Percentiles rank a stretch among this genome's conserved stretches.
Conservation (phyloP, 2,797 vertebrate genomes). For the Tauraco hartlaubi region DNA sequence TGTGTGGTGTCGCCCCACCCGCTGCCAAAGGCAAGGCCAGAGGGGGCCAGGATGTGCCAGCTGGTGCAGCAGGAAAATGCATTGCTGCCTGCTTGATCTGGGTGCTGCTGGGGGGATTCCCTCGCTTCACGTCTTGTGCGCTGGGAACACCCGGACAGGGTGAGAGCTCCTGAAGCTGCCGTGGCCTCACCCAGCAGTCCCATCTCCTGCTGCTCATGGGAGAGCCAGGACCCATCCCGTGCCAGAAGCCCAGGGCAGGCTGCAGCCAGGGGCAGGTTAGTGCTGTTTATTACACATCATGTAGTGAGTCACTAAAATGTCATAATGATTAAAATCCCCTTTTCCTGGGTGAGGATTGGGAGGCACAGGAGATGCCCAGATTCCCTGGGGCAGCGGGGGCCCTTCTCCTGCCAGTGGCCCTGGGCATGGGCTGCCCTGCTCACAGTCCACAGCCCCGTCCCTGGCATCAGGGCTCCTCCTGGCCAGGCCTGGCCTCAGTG, state of each 20-base stretch:
- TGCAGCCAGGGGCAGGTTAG: neutral
- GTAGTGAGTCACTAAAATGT: slow-evolving; percentile 23
- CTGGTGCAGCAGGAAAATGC: rapidly evolving
- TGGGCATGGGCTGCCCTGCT: neutral
- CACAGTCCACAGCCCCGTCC: neutral
- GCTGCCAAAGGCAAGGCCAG: neutral
- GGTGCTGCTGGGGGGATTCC: rapidly evolving
- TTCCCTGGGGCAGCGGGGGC: neutral
- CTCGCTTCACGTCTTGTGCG: neutral
- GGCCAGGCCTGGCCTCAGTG: rapidly evolving
- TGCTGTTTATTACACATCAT: slow-evolving; percentile 53
- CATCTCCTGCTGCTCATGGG: neutral
- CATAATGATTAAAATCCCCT: slow-evolving; percentile 9
- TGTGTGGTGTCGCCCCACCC: rapidly evolving
- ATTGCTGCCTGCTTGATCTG: rapidly evolving
- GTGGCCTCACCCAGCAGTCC: rapidly evolving
- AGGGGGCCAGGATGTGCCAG: neutral
- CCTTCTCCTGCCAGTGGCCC: neutral
- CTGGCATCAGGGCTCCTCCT: neutral
- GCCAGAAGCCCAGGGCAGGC: neutral
- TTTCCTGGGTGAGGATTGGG: neutral
- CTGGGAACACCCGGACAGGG: neutral
- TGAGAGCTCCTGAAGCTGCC: neutral
- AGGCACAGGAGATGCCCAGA: neutral
- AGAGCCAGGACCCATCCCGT: rapidly evolving